These are phyloP conservation scores for Pollimyrus isidori DNA, from an alignment of 2,113 vertebrate genomes.

Conservation along the genomic window DNA sequence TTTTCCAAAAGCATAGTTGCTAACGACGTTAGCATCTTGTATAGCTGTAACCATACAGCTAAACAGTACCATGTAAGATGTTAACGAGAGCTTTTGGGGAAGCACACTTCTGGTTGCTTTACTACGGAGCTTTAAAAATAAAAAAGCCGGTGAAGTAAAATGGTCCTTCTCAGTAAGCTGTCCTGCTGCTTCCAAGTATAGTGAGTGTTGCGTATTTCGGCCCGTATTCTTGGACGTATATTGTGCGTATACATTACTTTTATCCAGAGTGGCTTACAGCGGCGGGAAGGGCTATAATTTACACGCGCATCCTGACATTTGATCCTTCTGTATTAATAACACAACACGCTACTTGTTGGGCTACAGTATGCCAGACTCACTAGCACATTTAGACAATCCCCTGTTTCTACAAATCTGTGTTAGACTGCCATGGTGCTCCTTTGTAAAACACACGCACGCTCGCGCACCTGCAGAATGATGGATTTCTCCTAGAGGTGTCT, in stretches of 20 bases:
- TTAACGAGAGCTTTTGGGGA: not conserved
- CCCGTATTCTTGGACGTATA: not conserved
- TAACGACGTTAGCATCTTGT: not conserved
- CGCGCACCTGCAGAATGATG: conserved; percentile 10
- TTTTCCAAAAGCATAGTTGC: not conserved
- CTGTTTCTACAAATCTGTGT: not conserved
- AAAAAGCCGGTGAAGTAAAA: not conserved
- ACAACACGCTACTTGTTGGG: not conserved
- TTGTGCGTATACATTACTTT: not conserved
- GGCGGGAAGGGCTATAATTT: not conserved
- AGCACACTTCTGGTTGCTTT: not conserved
- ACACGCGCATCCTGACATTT: not conserved
- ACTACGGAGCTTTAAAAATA: not conserved
- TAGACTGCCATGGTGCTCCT: not conserved
- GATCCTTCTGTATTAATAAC: not conserved
- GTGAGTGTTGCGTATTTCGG: not conserved
- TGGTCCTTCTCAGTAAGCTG: not conserved
- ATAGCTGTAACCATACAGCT: not conserved
- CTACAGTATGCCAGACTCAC: not conserved
- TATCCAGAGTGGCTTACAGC: not conserved
- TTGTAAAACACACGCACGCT: conserved; percentile 15
- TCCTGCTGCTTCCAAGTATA: not conserved
- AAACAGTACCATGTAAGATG: not conserved
- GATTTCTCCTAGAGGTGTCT: not conserved
- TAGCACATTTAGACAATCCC: conserved; percentile 23